phyloP scores from a whole-genome alignment of 2,888 invertebrate species.

The Archips xylosteana region DNA sequence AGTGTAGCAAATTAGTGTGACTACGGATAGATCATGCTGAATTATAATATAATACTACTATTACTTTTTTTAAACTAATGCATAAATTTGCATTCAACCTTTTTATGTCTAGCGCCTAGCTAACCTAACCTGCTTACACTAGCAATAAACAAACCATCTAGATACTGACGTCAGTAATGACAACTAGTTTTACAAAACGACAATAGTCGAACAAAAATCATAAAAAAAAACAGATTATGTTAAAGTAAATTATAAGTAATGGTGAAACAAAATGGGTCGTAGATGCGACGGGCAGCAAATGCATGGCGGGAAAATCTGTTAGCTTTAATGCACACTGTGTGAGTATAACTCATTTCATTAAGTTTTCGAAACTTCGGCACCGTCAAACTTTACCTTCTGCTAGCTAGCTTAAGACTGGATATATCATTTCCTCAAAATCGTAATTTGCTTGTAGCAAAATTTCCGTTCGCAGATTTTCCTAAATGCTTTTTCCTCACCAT shows the following conservation, averaged over 20 bases:
- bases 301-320: constrained; percentile 75
- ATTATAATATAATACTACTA: no score
- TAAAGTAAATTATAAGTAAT: constrained; percentile 39
- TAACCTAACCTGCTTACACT: not conserved
- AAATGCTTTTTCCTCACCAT: no score
- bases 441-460: no score
- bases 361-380: no score
- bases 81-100: not conserved
- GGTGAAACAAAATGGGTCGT: constrained; percentile 15
- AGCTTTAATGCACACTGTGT: constrained; percentile 69
- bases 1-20: no score
- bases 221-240: constrained; percentile 31
- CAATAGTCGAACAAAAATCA: constrained; percentile 5
- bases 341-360: constrained; percentile 48
- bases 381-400: no score
- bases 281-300: constrained; percentile 49
- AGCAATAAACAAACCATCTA: constrained; percentile 25
- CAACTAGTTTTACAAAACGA: not conserved
- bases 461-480: no score
- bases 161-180: constrained; percentile 1
- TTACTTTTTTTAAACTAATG: not conserved
- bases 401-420: no score
- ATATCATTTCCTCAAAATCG: no score
- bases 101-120: not conserved
- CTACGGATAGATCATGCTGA: no score